These are phyloP conservation scores for Alectoris magna DNA, from an alignment of 2,797 vertebrate species.

Conservation along the genomic window DNA sequence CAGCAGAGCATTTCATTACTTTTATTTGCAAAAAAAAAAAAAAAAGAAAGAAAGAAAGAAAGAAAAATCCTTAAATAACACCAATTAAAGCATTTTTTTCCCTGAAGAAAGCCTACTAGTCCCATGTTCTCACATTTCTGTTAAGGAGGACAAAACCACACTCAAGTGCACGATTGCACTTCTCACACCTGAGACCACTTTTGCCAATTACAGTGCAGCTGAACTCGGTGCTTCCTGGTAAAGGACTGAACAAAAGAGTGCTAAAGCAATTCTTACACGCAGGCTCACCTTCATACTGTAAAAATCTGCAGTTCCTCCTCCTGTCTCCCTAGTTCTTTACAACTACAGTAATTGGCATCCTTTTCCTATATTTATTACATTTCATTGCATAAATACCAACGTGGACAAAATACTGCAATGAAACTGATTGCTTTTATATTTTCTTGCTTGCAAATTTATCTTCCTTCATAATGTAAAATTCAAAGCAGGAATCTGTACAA, in stretches of 20 bases:
- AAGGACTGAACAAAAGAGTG: neutral
- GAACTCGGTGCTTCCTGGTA: neutral
- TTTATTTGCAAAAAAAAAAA: neutral
- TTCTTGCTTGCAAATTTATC: neutral
- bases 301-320: neutral
- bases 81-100: conserved; percentile 8
- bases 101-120: neutral
- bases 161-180: neutral
- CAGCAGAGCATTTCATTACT: conserved; percentile 31
- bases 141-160: neutral
- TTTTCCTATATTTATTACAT: neutral
- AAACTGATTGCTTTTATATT: neutral
- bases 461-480: neutral
- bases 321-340: neutral
- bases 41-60: neutral
- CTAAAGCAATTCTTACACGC: neutral
- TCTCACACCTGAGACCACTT: neutral
- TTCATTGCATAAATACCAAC: neutral
- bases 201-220: neutral
- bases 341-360: neutral
- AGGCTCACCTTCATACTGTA: neutral
- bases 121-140: neutral
- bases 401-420: neutral
- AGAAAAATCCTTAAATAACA: conserved; percentile 12
- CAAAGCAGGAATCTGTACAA: neutral